phyloP scores from a whole-genome alignment of 1,140 invertebrate genomes.

The Oryctes rhinoceros region DNA sequence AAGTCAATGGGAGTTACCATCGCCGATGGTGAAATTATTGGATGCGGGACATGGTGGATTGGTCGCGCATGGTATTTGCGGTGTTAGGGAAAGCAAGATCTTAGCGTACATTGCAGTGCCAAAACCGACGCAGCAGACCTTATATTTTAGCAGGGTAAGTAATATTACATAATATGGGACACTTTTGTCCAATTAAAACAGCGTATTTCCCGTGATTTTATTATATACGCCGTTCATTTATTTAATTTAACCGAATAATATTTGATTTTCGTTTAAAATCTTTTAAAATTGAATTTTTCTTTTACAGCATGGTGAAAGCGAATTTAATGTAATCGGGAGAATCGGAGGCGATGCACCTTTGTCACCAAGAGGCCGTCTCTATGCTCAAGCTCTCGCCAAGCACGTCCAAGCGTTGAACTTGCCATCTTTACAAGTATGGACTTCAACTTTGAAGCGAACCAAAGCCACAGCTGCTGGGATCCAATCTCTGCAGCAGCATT shows the following conservation, averaged over 20 bases:
- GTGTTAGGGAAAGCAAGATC: slow-evolving; percentile 77
- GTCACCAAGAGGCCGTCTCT: slow-evolving; percentile 80
- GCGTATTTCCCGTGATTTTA: background rate
- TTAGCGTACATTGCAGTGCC: slow-evolving; percentile 81
- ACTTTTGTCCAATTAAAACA: background rate
- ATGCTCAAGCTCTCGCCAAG: slow-evolving; percentile 77
- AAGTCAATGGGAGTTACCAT: slow-evolving; percentile 59
- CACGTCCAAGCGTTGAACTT: slow-evolving; percentile 76
- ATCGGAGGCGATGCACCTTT: slow-evolving; percentile 90
- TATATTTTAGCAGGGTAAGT: slow-evolving; percentile 58
- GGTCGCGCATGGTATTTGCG: slow-evolving; percentile 67
- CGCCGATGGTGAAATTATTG: slow-evolving; percentile 73
- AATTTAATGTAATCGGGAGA: slow-evolving; percentile 88
- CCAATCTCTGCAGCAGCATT: slow-evolving; percentile 80
- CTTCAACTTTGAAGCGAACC: slow-evolving; percentile 85
- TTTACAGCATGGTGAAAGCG: slow-evolving; percentile 88
- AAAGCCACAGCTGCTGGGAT: slow-evolving; percentile 86
- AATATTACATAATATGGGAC: background rate
- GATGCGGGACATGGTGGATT: slow-evolving; percentile 74
- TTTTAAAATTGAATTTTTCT: slow-evolving; percentile 42
- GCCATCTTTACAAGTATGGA: slow-evolving; percentile 83
- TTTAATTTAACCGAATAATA: too few species aligned
- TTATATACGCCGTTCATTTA: background rate
- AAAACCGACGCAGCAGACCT: slow-evolving; percentile 65
- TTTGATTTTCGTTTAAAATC: background rate